Evolutionary conservation across 1,140 invertebrate species (phyloP), one percentile per base, ranked within the genome.

Genomic region (Frieseomelitta varia): DNA sequence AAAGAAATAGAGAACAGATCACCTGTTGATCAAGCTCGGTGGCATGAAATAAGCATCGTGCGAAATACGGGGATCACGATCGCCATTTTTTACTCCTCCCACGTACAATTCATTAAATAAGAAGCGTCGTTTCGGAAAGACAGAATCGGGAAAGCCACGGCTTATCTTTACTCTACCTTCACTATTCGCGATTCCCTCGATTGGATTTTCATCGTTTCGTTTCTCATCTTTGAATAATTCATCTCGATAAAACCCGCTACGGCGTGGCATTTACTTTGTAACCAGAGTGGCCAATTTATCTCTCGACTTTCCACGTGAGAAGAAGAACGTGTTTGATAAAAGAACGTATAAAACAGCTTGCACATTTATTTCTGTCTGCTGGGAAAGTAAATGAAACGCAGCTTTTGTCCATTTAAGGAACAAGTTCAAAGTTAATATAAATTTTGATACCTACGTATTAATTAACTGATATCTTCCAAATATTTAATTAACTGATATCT

Each of bases 151-250:
- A 56, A 67, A 39, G 27, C 21, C 63, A 17, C 55, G 6, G 27
- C 15, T 81, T 58, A 68, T 61, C 55, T 39, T 27, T 55, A 14
- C 39, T 53, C 27, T 30, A 56, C 11, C 67, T 81, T 69, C 63
- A n/a, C 10, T 47, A 47, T 47, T 47, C 39, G 30, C 39, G 0
- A 47, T 47, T 47, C 39, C 39, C 39, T 47, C 30, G 4, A 11
- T 69, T 30, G 63, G 75, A 39, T 74, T 72, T 30, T 55, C 34
- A 15, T 24, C n/a, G 67, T 86, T 63, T 58, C 68, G 71, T 77
- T 47, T 21, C 51, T 12, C 24, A 15, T 11, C 58, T 75, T 14
- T 92, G 92, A 92, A 92, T 92, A 92, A 92, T 92, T 83, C 78
- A 92, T 90, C 39, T 56, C 61, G 56, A 15, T 17, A 51, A 55